Conservation (phyloP, 2,888 invertebrate genomes). For the Mythimna lalbum region DNA sequence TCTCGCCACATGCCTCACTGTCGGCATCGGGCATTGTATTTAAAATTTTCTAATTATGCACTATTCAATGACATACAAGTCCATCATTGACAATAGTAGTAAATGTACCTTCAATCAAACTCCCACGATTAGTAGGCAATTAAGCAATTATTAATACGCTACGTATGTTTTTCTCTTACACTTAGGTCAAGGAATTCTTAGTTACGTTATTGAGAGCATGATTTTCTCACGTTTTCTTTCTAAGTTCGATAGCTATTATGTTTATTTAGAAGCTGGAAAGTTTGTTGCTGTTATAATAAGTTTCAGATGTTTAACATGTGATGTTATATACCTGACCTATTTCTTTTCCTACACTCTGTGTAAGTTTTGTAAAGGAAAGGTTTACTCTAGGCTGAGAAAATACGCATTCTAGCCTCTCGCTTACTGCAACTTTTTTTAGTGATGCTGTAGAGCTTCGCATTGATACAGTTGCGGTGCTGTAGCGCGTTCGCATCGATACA, state of each 20-base stretch:
- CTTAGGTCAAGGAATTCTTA: conserved; percentile 39
- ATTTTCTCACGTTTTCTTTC: conserved; percentile 55
- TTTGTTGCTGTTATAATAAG: no score
- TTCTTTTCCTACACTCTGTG: no score
- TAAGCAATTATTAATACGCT: conserved; percentile 25
- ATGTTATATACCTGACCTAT: no score
- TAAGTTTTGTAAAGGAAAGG: no score
- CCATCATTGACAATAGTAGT: conserved; percentile 7
- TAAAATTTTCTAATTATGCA: conserved; percentile 48
- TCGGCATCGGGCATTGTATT: conserved; percentile 39
- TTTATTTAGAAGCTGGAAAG: no score
- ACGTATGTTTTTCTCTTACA: conserved; percentile 32
- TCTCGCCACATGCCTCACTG: conserved; percentile 20
- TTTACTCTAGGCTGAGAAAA: no score
- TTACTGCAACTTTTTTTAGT: no score
- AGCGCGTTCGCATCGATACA: no score
- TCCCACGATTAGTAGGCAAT: conserved; percentile 46
- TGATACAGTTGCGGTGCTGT: no score
- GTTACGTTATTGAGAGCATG: conserved; percentile 29
- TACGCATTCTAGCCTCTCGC: no score
- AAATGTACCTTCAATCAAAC: conserved; percentile 37
- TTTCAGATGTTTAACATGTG: no score
- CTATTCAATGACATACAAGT: conserved; percentile 21
- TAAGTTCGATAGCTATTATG: not conserved
- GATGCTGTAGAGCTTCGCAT: no score